phyloP scores from a whole-genome alignment of 2,888 invertebrate genomes.

The Cyrtodaria siliqua region DNA sequence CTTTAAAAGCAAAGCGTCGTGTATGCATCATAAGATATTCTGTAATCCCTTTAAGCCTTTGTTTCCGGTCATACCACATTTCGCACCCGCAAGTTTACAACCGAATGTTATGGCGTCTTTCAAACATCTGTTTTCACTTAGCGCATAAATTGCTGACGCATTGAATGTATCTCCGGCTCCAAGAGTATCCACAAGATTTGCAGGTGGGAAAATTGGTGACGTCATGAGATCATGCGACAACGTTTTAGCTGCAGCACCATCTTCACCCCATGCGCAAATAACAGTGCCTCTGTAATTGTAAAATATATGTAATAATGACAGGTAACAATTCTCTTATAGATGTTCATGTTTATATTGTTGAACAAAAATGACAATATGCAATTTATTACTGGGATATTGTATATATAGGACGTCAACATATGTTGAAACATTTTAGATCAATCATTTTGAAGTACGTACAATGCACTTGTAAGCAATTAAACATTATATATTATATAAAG shows the following conservation, averaged over 20 bases:
- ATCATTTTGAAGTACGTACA: no score
- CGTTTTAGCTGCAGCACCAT: constrained; percentile 87
- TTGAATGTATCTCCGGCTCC: constrained; percentile 91
- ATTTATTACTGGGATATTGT: no score
- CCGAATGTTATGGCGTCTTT: constrained; percentile 88
- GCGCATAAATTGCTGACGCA: constrained; percentile 88
- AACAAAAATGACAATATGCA: no score
- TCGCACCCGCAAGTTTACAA: constrained; percentile 89
- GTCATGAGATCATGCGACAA: constrained; percentile 74
- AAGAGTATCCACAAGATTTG: constrained; percentile 88
- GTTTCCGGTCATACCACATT: constrained; percentile 85
- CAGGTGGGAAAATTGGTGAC: constrained; percentile 87
- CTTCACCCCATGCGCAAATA: constrained; percentile 89
- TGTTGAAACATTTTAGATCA: no score
- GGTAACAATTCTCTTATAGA: no score
- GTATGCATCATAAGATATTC: no score
- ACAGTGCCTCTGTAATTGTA: constrained; percentile 82
- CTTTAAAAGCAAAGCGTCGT: no score
- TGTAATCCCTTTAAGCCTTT: constrained; percentile 62
- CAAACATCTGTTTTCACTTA: constrained; percentile 86
- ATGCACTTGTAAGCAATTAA: no score
- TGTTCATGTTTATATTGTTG: no score
- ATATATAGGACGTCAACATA: no score
- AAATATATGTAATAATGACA: no score
- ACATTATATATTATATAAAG: no score